Evolutionary conservation across 2,113 vertebrate genomes (phyloP).

Genomic region (Pheucticus melanocephalus): DNA sequence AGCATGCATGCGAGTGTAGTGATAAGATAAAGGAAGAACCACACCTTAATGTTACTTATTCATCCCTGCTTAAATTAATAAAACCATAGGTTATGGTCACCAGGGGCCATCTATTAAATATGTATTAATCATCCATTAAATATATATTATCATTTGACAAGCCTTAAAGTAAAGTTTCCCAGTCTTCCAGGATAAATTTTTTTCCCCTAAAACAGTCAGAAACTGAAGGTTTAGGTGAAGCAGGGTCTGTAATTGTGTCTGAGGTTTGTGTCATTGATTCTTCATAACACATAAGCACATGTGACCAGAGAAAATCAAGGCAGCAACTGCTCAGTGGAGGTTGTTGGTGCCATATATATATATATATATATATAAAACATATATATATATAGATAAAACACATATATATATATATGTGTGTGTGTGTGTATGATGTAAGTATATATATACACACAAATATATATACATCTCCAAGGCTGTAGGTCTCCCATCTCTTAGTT

Average conservation of each 20-base stretch:
- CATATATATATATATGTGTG: no score
- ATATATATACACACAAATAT: rapidly evolving
- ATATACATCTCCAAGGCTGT: background rate
- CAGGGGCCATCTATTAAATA: background rate
- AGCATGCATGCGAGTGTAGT: slow-evolving; percentile 70
- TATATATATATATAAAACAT: rapidly evolving
- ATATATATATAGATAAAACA: background rate
- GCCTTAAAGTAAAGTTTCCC: background rate
- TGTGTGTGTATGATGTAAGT: background rate
- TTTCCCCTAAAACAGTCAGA: background rate
- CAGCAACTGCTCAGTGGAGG: background rate
- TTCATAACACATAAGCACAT: background rate
- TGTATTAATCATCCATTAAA: background rate
- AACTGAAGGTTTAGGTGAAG: background rate
- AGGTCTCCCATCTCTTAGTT: background rate
- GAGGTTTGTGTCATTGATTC: background rate
- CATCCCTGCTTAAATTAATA: slow-evolving; percentile 2
- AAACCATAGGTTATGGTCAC: background rate
- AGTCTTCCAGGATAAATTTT: background rate
- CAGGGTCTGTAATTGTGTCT: background rate
- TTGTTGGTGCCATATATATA: background rate
- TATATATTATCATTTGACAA: background rate
- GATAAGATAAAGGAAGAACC: slow-evolving; percentile 55
- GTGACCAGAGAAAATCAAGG: background rate
- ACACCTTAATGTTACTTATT: background rate